Conservation (phyloP, 1,140 invertebrate genomes). For the Druon quercuslanigerum region DNA sequence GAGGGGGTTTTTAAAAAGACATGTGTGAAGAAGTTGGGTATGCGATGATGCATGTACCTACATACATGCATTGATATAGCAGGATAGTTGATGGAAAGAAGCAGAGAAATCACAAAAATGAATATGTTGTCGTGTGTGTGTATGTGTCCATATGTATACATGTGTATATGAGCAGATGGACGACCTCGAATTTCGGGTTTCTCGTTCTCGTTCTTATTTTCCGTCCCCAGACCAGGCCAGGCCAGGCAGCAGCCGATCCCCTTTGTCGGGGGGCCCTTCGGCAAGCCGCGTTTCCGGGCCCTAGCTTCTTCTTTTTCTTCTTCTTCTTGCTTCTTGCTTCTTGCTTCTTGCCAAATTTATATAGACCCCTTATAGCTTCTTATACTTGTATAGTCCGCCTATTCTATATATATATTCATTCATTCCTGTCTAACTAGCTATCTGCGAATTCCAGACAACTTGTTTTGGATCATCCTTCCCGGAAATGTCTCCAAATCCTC, state of each 20-base stretch:
- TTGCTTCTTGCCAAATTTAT: constrained; percentile 28
- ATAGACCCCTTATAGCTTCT: constrained; percentile 38
- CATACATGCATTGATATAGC: too few relatives aligned
- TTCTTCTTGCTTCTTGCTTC: too few relatives aligned
- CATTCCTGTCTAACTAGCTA: background rate
- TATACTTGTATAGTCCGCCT: constrained; percentile 10
- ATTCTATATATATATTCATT: too few relatives aligned
- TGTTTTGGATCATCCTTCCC: constrained; percentile 26
- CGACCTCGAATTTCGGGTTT: constrained; percentile 24
- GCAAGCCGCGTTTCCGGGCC: constrained; percentile 36
- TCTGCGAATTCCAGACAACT: constrained; percentile 18
- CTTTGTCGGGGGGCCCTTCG: constrained; percentile 16
- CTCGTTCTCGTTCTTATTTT: constrained; percentile 38
- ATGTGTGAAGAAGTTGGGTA: too few relatives aligned
- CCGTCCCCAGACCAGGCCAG: constrained; percentile 24
- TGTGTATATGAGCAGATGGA: constrained; percentile 7
- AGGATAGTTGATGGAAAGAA: too few relatives aligned
- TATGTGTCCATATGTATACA: too few relatives aligned
- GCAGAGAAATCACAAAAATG: too few relatives aligned
- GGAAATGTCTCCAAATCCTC: constrained; percentile 27
- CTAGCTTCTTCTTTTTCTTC: background rate
- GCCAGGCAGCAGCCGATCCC: constrained; percentile 28
- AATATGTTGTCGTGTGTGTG: too few relatives aligned
- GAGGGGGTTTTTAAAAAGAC: too few relatives aligned
- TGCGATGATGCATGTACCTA: too few relatives aligned